These are phyloP conservation scores for Hybognathus amarus DNA, from an alignment of 2,797 vertebrate genomes.

Conservation along the genomic window DNA sequence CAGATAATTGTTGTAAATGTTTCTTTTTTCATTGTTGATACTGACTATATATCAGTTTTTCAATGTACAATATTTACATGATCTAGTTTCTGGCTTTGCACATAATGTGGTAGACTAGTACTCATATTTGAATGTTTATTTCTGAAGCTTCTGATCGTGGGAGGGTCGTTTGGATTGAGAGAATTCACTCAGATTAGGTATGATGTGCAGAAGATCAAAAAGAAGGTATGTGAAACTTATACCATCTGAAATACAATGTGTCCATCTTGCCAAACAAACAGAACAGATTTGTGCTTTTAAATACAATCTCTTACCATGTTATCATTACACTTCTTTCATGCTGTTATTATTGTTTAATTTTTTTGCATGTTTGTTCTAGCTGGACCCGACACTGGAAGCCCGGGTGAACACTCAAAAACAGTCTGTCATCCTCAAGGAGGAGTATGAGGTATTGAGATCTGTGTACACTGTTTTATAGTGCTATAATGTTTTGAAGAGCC, in stretches of 20 bases:
- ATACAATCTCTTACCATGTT: not conserved
- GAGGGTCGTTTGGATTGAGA: constrained; percentile 91
- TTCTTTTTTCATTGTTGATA: not conserved
- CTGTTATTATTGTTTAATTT: not conserved
- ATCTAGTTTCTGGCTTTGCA: not conserved
- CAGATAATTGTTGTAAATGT: no score
- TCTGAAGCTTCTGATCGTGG: constrained; percentile 88
- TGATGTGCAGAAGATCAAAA: constrained; percentile 82
- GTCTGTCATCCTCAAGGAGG: constrained; percentile 83
- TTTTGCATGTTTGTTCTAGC: constrained; percentile 69
- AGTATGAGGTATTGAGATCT: constrained; percentile 84
- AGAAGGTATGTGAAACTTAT: constrained; percentile 74
- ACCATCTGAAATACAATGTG: not conserved
- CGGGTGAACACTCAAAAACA: constrained; percentile 78
- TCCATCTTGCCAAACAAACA: not conserved
- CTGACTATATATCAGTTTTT: not conserved
- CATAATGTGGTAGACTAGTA: not conserved
- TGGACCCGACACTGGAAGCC: constrained; percentile 90
- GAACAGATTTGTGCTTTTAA: not conserved
- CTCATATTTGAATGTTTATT: constrained; percentile 29
- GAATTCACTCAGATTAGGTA: constrained; percentile 95
- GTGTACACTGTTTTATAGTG: not conserved
- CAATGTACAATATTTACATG: not conserved
- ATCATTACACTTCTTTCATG: not conserved
- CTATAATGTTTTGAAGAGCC: constrained; percentile 9